Evolutionary conservation across 2,113 vertebrate genomes (phyloP).

Genomic region (Sclerurus mexicanus): DNA sequence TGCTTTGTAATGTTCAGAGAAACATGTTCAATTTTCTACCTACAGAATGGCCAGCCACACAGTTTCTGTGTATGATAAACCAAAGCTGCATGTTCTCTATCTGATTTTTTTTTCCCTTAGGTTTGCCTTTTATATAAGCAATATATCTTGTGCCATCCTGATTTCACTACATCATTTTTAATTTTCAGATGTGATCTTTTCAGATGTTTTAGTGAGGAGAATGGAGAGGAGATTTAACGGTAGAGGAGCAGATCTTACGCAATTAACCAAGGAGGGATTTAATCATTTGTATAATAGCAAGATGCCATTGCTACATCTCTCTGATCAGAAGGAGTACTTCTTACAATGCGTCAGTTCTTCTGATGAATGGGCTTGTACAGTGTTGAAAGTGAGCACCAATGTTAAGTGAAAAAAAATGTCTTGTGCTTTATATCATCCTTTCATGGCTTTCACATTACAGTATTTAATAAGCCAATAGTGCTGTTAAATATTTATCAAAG

Average conservation of each 20-base stretch:
- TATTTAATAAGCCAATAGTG: conserved; percentile 61
- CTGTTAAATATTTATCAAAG: conserved; percentile 73
- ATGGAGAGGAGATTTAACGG: not conserved
- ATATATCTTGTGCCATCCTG: not conserved
- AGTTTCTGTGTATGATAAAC: conserved; percentile 16
- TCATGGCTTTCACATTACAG: conserved; percentile 27
- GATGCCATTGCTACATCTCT: conserved; percentile 54
- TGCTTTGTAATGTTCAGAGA: not conserved
- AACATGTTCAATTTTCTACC: not conserved
- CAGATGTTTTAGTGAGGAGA: conserved; percentile 4
- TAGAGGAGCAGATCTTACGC: conserved; percentile 42
- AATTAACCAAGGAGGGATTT: conserved; percentile 64
- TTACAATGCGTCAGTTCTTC: conserved; percentile 57
- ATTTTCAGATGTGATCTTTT: conserved; percentile 45
- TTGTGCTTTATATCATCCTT: conserved; percentile 39
- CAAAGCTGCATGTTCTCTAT: not conserved
- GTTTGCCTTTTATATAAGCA: conserved; percentile 31
- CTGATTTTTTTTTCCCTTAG: not conserved
- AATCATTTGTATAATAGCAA: conserved; percentile 64
- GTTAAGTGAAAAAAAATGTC: conserved; percentile 46
- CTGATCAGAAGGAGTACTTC: conserved; percentile 65
- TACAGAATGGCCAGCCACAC: conserved; percentile 10
- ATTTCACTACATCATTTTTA: conserved; percentile 9
- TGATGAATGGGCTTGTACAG: conserved; percentile 60
- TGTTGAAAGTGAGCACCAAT: conserved; percentile 55